Conservation (phyloP, 2,113 vertebrate species). For the Brachirus orientalis region DNA sequence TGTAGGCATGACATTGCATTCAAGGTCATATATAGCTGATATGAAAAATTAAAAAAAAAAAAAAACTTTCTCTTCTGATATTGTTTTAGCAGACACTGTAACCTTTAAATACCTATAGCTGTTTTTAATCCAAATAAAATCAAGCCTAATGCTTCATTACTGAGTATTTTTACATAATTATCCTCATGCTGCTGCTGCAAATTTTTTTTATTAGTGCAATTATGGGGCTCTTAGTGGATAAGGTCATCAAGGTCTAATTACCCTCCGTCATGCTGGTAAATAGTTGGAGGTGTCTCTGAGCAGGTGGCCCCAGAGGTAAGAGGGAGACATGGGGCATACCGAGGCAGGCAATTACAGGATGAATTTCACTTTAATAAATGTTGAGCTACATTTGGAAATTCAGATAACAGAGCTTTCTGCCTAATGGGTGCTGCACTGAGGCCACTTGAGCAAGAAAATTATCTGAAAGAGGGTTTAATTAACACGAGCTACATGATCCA, state of each 20-base stretch:
- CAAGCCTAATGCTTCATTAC: slow-evolving; percentile 86
- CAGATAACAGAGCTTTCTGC: slow-evolving; percentile 88
- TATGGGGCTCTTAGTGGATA: slow-evolving; percentile 80
- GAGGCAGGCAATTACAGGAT: slow-evolving; percentile 92
- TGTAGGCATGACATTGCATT: no score
- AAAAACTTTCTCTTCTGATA: slow-evolving; percentile 45
- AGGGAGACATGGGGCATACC: slow-evolving; percentile 87
- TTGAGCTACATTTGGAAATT: slow-evolving; percentile 95
- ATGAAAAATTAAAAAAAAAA: slow-evolving; percentile 17
- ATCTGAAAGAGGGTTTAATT: slow-evolving; percentile 96
- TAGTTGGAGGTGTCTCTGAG: slow-evolving; percentile 82
- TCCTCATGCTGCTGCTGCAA: slow-evolving; percentile 82
- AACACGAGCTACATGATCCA: slow-evolving; percentile 89
- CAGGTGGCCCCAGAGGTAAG: slow-evolving; percentile 91
- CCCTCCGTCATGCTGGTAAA: slow-evolving; percentile 83
- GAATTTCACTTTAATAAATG: slow-evolving; percentile 98
- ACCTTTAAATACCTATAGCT: slow-evolving; percentile 81
- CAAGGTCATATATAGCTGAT: no score
- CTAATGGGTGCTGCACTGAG: slow-evolving; percentile 87
- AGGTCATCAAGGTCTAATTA: slow-evolving; percentile 84
- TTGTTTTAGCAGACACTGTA: slow-evolving; percentile 68
- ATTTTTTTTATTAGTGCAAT: slow-evolving; percentile 86
- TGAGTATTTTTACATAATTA: slow-evolving; percentile 86
- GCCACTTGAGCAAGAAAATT: slow-evolving; percentile 92
- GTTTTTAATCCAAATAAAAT: slow-evolving; percentile 88